These are phyloP conservation scores for Ypsolopha scabrella DNA, from an alignment of 2,888 invertebrate species.

Conservation along the genomic window DNA sequence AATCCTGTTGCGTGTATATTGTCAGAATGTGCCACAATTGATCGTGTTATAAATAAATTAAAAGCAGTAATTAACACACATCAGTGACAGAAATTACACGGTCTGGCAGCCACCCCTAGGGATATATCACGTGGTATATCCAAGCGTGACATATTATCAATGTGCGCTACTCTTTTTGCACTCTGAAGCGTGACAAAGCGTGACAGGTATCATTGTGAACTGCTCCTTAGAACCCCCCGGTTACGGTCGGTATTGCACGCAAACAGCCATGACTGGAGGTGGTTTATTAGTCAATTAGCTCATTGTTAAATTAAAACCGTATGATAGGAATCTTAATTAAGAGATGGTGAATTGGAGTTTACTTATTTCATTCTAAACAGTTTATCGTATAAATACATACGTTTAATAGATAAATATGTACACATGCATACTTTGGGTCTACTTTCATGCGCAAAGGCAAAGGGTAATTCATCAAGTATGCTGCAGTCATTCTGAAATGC, in stretches of 20 bases:
- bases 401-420: too few species aligned
- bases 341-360: too few species aligned
- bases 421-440: too few species aligned
- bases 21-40: too few species aligned
- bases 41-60: too few species aligned
- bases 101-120: constrained; percentile 18
- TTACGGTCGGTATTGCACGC: constrained; percentile 49
- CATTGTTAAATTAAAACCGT: background rate
- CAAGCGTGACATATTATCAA: constrained; percentile 16
- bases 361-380: too few species aligned
- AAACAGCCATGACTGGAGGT: constrained; percentile 27
- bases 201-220: background rate
- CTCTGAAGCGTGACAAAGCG: background rate
- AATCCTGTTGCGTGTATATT: too few species aligned
- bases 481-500: constrained; percentile 1
- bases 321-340: too few species aligned
- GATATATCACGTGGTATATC: constrained; percentile 26
- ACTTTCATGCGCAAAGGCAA: background rate
- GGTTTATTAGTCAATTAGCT: background rate
- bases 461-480: background rate
- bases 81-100: constrained; percentile 14
- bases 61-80: background rate
- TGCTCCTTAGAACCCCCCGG: constrained; percentile 10
- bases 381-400: too few species aligned
- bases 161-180: background rate